These are phyloP conservation scores for Hirtodrosophila duncani DNA, from an alignment of 2,888 invertebrate genomes.

Conservation along the genomic window DNA sequence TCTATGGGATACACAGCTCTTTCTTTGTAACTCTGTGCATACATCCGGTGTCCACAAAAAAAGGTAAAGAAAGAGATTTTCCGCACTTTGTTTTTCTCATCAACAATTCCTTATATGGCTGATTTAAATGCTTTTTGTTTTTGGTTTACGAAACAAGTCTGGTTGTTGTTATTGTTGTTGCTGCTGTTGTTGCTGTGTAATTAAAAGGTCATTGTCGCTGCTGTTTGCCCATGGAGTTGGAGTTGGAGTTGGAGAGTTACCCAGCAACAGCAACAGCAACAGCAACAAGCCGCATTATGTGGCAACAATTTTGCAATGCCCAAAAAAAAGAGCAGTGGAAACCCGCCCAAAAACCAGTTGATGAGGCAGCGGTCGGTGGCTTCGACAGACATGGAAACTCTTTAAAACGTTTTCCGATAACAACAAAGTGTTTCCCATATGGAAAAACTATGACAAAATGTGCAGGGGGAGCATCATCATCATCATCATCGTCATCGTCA, in stretches of 20 bases:
- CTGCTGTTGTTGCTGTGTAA: constrained; percentile 29
- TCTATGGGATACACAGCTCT: constrained; percentile 10
- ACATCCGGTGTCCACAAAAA: constrained; percentile 34
- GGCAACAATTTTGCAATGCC: constrained; percentile 65
- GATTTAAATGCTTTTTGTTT: constrained; percentile 36
- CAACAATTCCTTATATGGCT: constrained; percentile 9
- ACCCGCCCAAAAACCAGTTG: constrained; percentile 45
- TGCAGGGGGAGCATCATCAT: constrained; percentile 13
- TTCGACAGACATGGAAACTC: constrained; percentile 20
- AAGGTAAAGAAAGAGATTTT: not conserved
- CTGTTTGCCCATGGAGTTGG: constrained; percentile 3
- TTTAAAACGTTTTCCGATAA: constrained; percentile 38
- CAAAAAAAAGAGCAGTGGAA: constrained; percentile 36
- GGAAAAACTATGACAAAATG: constrained; percentile 29
- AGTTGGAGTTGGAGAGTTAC: constrained; percentile 7
- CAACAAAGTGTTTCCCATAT: constrained; percentile 23
- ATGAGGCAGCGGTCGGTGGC: constrained; percentile 23
- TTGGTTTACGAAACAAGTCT: constrained; percentile 55
- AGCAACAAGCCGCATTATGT: constrained; percentile 55
- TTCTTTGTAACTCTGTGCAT: no score
- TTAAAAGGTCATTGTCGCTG: constrained; percentile 67
- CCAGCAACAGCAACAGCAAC: constrained; percentile 12
- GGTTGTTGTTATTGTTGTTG: not conserved
- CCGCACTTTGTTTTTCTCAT: not conserved
- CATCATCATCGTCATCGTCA: not conserved